Percentiles rank a stretch among this genome's conserved stretches.
These are phyloP conservation scores for Sorex araneus DNA, from an alignment of 2,113 vertebrate genomes.

Conservation along the genomic window DNA sequence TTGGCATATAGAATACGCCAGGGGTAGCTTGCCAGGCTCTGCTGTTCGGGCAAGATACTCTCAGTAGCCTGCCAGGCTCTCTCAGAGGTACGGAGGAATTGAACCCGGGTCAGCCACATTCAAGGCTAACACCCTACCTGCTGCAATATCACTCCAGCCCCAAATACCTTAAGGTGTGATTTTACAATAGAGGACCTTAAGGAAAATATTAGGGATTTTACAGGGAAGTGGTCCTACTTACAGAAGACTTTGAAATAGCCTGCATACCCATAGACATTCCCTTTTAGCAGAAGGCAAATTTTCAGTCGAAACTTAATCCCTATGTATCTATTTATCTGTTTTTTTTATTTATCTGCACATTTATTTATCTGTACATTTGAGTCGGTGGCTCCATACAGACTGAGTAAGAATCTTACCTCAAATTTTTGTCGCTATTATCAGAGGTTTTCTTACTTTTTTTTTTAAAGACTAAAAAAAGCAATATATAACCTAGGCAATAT, in stretches of 20 bases:
- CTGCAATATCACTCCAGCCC: too few relatives aligned
- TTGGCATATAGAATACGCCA: too few relatives aligned
- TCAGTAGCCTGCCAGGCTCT: too few relatives aligned
- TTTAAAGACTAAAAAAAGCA: too few relatives aligned
- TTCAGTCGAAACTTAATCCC: not conserved
- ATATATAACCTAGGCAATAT: not conserved
- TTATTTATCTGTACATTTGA: not conserved
- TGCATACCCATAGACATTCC: not conserved
- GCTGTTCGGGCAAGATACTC: too few relatives aligned
- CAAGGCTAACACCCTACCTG: too few relatives aligned
- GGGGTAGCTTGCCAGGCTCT: too few relatives aligned
- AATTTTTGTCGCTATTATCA: not conserved
- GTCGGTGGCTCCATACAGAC: not conserved
- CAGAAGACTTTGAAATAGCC: not conserved
- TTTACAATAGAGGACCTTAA: not conserved
- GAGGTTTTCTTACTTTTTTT: not conserved
- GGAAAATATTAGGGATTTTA: not conserved
- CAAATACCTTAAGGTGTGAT: not conserved
- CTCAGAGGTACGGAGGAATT: too few relatives aligned
- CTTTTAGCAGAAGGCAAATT: not conserved
- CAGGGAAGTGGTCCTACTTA: not conserved
- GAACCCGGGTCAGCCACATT: too few relatives aligned
- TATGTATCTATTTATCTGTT: accelerated
- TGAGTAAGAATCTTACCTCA: not conserved
- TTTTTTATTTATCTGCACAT: too few relatives aligned